phyloP scores from a whole-genome alignment of 2,797 vertebrate genomes.

The Lutjanus argentimaculatus region DNA sequence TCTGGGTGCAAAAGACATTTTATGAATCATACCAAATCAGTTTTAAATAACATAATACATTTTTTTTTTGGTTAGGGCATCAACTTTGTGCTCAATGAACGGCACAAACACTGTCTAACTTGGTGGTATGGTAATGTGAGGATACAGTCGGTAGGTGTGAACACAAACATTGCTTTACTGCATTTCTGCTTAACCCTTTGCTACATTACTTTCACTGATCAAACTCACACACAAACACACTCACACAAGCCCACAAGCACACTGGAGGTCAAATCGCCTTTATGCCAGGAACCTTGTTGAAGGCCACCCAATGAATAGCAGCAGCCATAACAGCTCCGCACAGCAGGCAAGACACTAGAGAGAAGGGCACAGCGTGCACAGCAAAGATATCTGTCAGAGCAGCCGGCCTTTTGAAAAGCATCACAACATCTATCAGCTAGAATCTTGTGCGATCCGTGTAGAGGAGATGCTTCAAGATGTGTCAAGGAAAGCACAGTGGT shows the following conservation, averaged over 20 bases:
- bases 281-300: constrained; percentile 58
- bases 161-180: constrained; percentile 30
- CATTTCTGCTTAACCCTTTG: constrained; percentile 39
- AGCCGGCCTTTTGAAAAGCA: constrained; percentile 62
- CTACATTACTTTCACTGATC: constrained; percentile 35
- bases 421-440: constrained; percentile 66
- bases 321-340: constrained; percentile 55
- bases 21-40: constrained; percentile 5
- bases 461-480: constrained; percentile 65
- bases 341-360: constrained; percentile 60
- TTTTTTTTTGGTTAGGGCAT: neutral
- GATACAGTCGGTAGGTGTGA: constrained; percentile 1
- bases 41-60: neutral
- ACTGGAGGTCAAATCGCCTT: constrained; percentile 64
- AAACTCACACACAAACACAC: constrained; percentile 2
- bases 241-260: constrained; percentile 7
- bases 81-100: neutral
- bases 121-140: neutral
- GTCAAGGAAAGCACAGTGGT: constrained; percentile 68
- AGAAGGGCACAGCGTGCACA: constrained; percentile 58
- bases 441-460: constrained; percentile 47
- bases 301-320: constrained; percentile 71
- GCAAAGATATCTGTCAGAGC: constrained; percentile 58
- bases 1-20: constrained; percentile 8
- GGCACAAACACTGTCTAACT: neutral